Conservation (phyloP, 2,888 invertebrate species). For the Siphlonurus alternatus region DNA sequence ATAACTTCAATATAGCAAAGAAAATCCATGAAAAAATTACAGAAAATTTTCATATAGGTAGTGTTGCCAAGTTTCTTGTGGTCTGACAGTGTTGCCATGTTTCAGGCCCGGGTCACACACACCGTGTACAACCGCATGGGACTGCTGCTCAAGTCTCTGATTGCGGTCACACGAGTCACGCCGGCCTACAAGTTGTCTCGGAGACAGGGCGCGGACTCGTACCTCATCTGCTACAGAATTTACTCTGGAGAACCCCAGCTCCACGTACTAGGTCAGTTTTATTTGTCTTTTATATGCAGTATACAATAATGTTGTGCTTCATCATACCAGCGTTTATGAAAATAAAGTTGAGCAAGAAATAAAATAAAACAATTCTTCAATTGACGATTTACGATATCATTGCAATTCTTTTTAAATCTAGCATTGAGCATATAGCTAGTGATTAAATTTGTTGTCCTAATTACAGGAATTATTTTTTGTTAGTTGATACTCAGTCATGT, state of each 20-base stretch:
- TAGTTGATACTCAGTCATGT: too few species aligned
- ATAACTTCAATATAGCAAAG: too few species aligned
- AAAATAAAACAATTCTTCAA: slow-evolving; percentile 6
- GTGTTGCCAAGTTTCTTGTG: too few species aligned
- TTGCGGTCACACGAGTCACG: slow-evolving; percentile 76
- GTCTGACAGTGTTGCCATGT: too few species aligned
- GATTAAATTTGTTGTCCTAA: too few species aligned
- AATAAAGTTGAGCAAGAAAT: not conserved
- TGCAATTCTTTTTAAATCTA: too few species aligned
- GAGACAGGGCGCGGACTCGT: slow-evolving; percentile 72
- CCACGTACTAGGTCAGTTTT: slow-evolving; percentile 44
- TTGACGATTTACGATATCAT: too few species aligned
- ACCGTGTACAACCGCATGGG: slow-evolving; percentile 87
- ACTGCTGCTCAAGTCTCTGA: slow-evolving; percentile 72
- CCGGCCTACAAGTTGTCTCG: slow-evolving; percentile 89
- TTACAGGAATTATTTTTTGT: too few species aligned
- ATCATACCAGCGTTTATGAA: not conserved
- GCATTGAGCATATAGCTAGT: too few species aligned
- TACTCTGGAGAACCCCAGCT: slow-evolving; percentile 62
- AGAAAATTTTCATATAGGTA: too few species aligned
- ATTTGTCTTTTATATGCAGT: not conserved
- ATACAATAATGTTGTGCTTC: not conserved
- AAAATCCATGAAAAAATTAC: too few species aligned
- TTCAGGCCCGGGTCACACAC: slow-evolving; percentile 41
- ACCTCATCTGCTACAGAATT: slow-evolving; percentile 76